phyloP scores from a whole-genome alignment of 2,113 vertebrate genomes.

The Callipepla californica region DNA sequence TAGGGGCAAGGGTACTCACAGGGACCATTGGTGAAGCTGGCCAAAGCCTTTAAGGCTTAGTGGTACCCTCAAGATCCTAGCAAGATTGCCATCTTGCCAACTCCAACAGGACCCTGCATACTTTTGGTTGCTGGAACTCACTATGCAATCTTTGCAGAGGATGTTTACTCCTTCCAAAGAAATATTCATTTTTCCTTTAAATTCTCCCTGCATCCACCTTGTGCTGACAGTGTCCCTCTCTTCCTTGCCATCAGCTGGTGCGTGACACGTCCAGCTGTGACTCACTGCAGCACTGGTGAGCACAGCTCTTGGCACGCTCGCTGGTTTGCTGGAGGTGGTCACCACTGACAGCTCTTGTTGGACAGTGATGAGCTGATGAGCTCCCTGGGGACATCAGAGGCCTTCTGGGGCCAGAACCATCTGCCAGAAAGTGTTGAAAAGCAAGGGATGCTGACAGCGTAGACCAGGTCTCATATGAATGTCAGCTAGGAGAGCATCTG shows the following conservation, averaged over 20 bases:
- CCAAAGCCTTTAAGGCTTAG: neutral
- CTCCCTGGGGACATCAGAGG: neutral
- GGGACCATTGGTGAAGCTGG: neutral
- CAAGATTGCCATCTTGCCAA: neutral
- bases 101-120: neutral
- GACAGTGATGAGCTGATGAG: neutral
- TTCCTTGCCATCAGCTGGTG: neutral
- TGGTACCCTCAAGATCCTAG: neutral
- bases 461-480: neutral
- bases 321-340: neutral
- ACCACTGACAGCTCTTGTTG: neutral
- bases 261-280: neutral
- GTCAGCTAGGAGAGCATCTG: fast-evolving
- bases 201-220: neutral
- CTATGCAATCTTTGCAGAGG: fast-evolving
- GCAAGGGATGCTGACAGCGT: neutral
- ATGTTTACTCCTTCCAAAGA: neutral
- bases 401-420: neutral
- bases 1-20: no score
- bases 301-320: neutral
- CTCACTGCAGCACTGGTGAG: fast-evolving
- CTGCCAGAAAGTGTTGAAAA: neutral
- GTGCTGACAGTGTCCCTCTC: neutral
- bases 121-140: neutral
- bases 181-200: neutral